phyloP scores from a whole-genome alignment of 1,140 invertebrate genomes.

The Psix sp. region DNA sequence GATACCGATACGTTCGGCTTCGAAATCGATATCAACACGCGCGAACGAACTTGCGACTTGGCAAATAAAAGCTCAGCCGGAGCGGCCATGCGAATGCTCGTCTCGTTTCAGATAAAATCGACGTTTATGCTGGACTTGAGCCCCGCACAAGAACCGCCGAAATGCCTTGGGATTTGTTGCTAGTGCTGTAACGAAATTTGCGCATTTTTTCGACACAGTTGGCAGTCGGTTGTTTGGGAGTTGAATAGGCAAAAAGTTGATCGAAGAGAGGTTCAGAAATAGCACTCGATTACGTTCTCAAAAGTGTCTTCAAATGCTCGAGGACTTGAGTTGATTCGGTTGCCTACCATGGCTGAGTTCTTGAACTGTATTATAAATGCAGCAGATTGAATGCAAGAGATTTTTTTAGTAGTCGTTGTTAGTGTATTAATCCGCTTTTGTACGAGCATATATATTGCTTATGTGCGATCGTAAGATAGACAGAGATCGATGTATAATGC shows the following conservation, averaged over 20 bases:
- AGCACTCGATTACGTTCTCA: conserved; percentile 1
- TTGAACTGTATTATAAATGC: conserved; percentile 51
- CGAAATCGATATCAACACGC: conserved; percentile 67
- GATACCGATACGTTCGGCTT: conserved; percentile 61
- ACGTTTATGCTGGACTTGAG: conserved; percentile 52
- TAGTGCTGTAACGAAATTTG: too few species aligned
- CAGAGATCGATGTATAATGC: conserved; percentile 5
- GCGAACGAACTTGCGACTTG: conserved; percentile 50
- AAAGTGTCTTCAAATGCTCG: conserved; percentile 45
- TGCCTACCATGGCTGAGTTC: conserved; percentile 49
- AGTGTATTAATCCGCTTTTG: conserved; percentile 48
- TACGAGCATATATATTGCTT: conserved; percentile 17
- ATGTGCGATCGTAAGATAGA: conserved; percentile 20
- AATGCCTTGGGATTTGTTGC: too few species aligned
- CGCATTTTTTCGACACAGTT: too few species aligned
- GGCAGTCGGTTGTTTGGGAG: too few species aligned
- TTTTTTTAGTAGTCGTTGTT: conserved; percentile 35
- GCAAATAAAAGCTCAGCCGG: conserved; percentile 46
- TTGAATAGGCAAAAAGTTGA: too few species aligned
- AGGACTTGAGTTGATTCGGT: conserved; percentile 50
- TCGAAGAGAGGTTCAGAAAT: background rate
- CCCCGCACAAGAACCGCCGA: too few species aligned
- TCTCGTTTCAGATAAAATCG: conserved; percentile 59
- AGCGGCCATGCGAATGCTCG: conserved; percentile 44
- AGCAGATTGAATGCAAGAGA: conserved; percentile 45